phyloP scores from a whole-genome alignment of 1,140 invertebrate genomes.

The Choristoneura fumiferana region DNA sequence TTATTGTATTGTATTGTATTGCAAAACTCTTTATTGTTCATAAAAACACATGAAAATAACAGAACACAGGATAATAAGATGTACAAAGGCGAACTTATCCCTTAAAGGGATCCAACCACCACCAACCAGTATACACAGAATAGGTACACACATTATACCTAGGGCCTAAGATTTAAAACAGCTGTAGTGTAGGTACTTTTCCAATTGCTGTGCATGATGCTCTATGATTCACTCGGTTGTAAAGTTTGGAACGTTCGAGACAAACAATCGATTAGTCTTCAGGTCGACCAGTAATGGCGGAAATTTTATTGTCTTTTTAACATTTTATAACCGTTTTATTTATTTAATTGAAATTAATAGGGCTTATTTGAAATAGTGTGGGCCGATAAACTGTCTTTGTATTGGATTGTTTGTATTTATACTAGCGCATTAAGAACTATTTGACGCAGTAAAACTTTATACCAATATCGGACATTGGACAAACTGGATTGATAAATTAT shows the following conservation, averaged over 20 bases:
- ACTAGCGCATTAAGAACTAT: conserved; percentile 5
- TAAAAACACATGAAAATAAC: no score
- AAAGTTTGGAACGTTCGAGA: conserved; percentile 63
- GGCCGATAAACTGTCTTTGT: conserved; percentile 34
- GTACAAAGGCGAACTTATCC: no score
- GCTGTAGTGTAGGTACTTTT: background rate
- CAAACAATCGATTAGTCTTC: conserved; percentile 69
- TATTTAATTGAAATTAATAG: conserved; percentile 70
- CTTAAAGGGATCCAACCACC: no score
- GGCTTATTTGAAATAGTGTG: conserved; percentile 40
- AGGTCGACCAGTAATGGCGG: conserved; percentile 55
- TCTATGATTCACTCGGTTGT: conserved; percentile 66
- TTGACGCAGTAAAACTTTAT: background rate
- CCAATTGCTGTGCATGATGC: no score
- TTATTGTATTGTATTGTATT: no score
- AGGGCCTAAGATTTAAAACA: no score
- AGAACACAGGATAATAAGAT: no score
- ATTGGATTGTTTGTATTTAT: conserved; percentile 28
- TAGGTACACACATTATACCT: no score
- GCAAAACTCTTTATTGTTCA: no score
- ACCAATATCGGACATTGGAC: no score
- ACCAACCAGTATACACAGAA: no score
- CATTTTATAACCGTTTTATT: conserved; percentile 69
- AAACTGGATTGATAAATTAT: no score
- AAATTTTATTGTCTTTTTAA: conserved; percentile 62